phyloP scores from a whole-genome alignment of 2,113 vertebrate species.

The Motacilla tschutschensis region DNA sequence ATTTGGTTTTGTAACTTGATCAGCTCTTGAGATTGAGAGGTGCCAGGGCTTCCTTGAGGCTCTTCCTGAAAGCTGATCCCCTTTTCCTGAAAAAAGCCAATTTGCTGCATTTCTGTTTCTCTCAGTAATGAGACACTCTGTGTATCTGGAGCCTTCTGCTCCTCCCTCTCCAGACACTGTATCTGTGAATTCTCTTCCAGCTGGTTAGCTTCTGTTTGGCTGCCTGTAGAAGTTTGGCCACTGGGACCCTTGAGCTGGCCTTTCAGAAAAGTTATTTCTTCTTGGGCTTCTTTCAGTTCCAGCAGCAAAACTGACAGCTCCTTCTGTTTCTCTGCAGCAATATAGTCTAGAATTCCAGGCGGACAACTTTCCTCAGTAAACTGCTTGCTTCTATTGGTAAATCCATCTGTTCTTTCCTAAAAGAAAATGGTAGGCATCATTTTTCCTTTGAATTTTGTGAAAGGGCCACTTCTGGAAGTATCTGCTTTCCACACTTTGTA shows the following conservation, averaged over 20 bases:
- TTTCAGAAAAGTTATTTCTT: conserved; percentile 74
- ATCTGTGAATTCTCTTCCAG: background rate
- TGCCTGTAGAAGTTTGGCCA: background rate
- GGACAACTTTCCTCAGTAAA: conserved; percentile 1
- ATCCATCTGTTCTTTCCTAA: conserved; percentile 19
- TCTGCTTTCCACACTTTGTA: background rate
- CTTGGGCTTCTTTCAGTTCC: conserved; percentile 75
- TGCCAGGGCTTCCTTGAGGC: background rate
- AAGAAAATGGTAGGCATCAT: background rate
- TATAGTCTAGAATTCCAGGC: conserved; percentile 21
- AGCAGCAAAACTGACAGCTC: conserved; percentile 71
- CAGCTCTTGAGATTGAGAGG: conserved; percentile 37
- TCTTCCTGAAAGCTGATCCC: background rate
- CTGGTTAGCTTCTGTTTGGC: background rate
- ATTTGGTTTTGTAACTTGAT: conserved; percentile 42
- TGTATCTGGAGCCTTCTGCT: background rate
- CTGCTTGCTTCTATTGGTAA: background rate
- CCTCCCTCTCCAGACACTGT: background rate
- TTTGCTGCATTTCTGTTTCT: conserved; percentile 13
- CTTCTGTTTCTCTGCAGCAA: conserved; percentile 62
- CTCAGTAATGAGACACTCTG: background rate
- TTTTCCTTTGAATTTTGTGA: background rate
- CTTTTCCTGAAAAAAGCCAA: background rate
- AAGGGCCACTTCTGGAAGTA: background rate
- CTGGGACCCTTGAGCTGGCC: conserved; percentile 50